phyloP scores from a whole-genome alignment of 2,888 invertebrate genomes.

The Polyommatus iphigenia region DNA sequence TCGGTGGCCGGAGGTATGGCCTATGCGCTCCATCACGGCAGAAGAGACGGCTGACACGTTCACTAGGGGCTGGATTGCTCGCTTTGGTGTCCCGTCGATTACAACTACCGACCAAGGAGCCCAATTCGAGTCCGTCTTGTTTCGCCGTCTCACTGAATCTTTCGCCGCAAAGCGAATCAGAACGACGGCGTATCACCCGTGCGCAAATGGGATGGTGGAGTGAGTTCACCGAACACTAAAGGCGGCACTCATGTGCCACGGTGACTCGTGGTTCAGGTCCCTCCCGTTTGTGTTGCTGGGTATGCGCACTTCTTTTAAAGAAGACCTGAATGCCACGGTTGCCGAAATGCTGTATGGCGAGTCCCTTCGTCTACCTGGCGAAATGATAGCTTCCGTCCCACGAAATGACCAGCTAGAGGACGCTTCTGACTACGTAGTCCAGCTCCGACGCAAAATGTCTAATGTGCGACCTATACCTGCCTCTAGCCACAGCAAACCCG shows the following conservation, averaged over 20 bases:
- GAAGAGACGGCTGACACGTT: slow-evolving; percentile 40
- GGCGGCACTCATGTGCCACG: slow-evolving; percentile 45
- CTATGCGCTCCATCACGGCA: slow-evolving; percentile 39
- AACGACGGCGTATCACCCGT: slow-evolving; percentile 35
- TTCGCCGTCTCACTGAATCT: slow-evolving; percentile 31
- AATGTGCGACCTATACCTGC: not conserved
- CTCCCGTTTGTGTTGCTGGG: slow-evolving; percentile 38
- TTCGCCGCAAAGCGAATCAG: slow-evolving; percentile 32
- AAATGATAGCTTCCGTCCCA: not conserved
- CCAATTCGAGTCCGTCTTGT: slow-evolving; percentile 43
- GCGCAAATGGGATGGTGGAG: slow-evolving; percentile 33
- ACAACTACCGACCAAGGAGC: slow-evolving; percentile 41
- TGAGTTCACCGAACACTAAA: slow-evolving; percentile 48
- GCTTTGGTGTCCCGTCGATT: slow-evolving; percentile 39
- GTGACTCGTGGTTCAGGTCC: slow-evolving; percentile 30
- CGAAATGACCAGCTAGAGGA: not conserved
- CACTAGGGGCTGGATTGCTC: slow-evolving; percentile 40
- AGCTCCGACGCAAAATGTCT: not conserved
- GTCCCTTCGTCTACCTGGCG: slow-evolving; percentile 25
- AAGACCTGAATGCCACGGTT: slow-evolving; percentile 35
- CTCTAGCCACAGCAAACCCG: not conserved
- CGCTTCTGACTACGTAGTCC: not conserved
- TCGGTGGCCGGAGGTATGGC: slow-evolving; percentile 35
- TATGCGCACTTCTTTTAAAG: slow-evolving; percentile 38
- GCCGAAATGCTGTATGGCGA: slow-evolving; percentile 38